Base-by-base conservation (phyloP, 1,140 invertebrate species). In the Drosophila pallidifrons region DNA sequence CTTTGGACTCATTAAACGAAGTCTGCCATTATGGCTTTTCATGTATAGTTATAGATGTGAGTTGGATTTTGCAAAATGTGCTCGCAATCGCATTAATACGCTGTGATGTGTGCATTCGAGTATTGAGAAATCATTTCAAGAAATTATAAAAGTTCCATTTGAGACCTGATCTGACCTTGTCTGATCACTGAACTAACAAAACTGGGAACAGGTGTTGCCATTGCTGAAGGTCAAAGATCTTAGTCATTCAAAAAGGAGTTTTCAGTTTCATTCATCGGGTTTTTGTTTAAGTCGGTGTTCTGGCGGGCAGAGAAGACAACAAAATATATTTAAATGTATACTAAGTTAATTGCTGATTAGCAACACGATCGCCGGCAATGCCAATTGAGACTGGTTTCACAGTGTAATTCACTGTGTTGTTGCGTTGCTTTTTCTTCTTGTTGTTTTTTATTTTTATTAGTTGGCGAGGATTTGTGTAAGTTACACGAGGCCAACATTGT, bases 351-450 rank as follows among this genome's bases (percentile, higher is more conserved):
- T 49, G 63, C 25, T 66, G 51, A 54, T 55, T 54, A 55, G 43
- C 63, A 11, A 55, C 51, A 66, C 51, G 51, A 46, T 43, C 38
- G 20, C n/a, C 15, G 30, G 38, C 51, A 57, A 32, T 65, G 43
- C 1, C 47, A 55, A 65, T 72, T 28, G 38, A 63, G 60, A 72
- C 64, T 57, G 52, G 64, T 72, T 63, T 71, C n/a, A n/a, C n/a
- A n/a, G n/a, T n/a, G 32, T 51, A 41, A 63, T 30, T 51, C 60
- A 52, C 45, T 49, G 35, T 8, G 35, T 38, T 38, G 20, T 4
- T 32, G 5, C 30, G 30, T 2, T 32, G 30, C n/a, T 32, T 32
- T 32, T 32, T 32, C 13, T n/a, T 47, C 20, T 20, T 3, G 20
- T 3, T 25, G 20, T 4, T 16, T 32, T 47, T 47, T 51, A 11